These are phyloP conservation scores for Dendrophyllia cribrosa DNA, from an alignment of 64 coral and sea anemone genomes.

Conservation along the genomic window DNA sequence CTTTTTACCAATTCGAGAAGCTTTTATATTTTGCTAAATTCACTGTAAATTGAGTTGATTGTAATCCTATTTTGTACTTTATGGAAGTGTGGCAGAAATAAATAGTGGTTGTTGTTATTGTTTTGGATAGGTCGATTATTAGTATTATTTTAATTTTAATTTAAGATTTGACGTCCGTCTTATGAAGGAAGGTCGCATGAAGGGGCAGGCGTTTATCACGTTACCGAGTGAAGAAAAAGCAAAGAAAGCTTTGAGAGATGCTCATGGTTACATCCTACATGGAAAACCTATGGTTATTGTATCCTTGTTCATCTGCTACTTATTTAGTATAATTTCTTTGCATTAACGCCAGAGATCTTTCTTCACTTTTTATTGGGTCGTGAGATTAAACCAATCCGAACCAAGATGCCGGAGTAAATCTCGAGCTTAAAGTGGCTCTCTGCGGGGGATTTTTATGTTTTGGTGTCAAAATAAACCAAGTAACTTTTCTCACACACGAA, in stretches of 20 bases:
- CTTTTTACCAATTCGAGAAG: too few relatives aligned
- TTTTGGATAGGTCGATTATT: neutral
- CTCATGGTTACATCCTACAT: slow-evolving; percentile 88
- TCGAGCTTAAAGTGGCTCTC: too few relatives aligned
- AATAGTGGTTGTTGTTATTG: neutral
- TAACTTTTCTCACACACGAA: too few relatives aligned
- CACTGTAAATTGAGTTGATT: too few relatives aligned
- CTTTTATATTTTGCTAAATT: too few relatives aligned
- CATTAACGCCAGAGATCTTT: too few relatives aligned
- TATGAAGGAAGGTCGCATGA: slow-evolving; percentile 99
- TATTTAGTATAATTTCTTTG: neutral
- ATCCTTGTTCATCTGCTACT: slow-evolving; percentile 57
- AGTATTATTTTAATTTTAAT: neutral
- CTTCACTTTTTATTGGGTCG: too few relatives aligned
- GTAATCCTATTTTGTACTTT: too few relatives aligned
- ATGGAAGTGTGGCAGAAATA: neutral
- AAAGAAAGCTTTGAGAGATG: slow-evolving; percentile 83
- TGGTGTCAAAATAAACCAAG: too few relatives aligned
- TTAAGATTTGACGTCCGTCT: slow-evolving; percentile 94
- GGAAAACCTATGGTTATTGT: slow-evolving; percentile 97
- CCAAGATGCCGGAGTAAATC: too few relatives aligned
- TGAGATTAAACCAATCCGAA: too few relatives aligned
- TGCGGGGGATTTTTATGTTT: too few relatives aligned
- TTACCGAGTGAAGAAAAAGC: slow-evolving; percentile 81
- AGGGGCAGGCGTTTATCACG: slow-evolving; percentile 95